Conservation (phyloP, 2,888 invertebrate genomes). For the Scaptomyza polygonia region DNA sequence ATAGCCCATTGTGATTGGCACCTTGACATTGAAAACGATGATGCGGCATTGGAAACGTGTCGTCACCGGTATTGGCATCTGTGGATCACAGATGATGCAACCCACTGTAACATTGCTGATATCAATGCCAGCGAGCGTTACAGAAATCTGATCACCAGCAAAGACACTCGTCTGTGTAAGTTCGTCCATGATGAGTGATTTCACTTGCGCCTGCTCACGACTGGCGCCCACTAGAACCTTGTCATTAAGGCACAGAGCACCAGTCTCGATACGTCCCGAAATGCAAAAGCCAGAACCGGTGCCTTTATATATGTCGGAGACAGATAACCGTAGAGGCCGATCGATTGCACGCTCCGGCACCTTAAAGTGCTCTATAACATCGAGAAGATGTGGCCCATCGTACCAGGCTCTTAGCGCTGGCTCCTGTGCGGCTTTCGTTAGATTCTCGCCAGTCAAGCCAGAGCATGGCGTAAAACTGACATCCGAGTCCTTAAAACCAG, state of each 20-base stretch:
- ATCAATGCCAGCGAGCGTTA: slow-evolving; percentile 91
- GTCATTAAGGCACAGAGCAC: slow-evolving; percentile 93
- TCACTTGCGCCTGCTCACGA: slow-evolving; percentile 92
- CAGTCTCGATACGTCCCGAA: slow-evolving; percentile 96
- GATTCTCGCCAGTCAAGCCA: slow-evolving; percentile 97
- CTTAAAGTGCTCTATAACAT: slow-evolving; percentile 94
- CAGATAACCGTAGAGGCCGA: slow-evolving; percentile 95
- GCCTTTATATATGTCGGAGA: slow-evolving; percentile 97
- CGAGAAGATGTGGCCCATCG: slow-evolving; percentile 92
- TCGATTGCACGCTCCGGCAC: slow-evolving; percentile 94
- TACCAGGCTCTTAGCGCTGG: slow-evolving; percentile 90
- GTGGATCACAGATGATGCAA: slow-evolving; percentile 93
- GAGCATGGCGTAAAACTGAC: slow-evolving; percentile 97
- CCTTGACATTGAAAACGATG: slow-evolving; percentile 95
- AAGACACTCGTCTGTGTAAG: slow-evolving; percentile 90
- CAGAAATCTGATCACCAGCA: slow-evolving; percentile 96
- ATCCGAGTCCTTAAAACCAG: slow-evolving; percentile 94
- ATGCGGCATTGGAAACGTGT: slow-evolving; percentile 94
- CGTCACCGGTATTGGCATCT: slow-evolving; percentile 91
- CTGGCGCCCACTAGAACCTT: slow-evolving; percentile 94
- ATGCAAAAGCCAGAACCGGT: slow-evolving; percentile 95
- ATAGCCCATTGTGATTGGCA: slow-evolving; percentile 95
- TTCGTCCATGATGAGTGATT: slow-evolving; percentile 91
- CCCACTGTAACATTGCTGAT: slow-evolving; percentile 94
- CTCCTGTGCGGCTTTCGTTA: slow-evolving; percentile 89